Evolutionary conservation across 2,888 invertebrate species (phyloP).

Genomic region (Geotrupes spiniger): DNA sequence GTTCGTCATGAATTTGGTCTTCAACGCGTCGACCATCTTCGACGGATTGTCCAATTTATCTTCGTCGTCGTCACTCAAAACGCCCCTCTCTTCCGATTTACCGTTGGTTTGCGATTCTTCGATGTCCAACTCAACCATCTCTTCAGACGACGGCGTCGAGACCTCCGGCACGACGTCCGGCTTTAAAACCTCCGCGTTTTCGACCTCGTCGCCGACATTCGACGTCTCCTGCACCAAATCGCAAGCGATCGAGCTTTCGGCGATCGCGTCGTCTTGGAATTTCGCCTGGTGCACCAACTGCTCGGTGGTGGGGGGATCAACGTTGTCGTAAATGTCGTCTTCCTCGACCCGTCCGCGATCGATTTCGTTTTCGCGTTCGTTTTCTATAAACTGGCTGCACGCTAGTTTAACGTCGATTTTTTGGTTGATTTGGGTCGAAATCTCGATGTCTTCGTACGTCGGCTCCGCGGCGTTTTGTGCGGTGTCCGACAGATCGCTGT

Average conservation of each 20-base stretch:
- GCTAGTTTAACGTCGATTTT: not conserved
- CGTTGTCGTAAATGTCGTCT: no score
- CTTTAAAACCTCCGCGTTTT: conserved; percentile 7
- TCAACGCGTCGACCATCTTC: conserved; percentile 29
- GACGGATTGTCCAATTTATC: conserved; percentile 20
- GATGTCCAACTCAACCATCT: conserved; percentile 11
- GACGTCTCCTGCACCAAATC: no score
- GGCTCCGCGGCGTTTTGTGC: conserved; percentile 8
- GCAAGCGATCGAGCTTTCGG: no score
- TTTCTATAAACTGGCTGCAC: no score
- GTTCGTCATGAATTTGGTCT: conserved; percentile 38
- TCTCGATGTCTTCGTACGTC: not conserved
- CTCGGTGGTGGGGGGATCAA: not conserved
- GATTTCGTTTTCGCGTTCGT: no score
- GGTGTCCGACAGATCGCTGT: conserved; percentile 12
- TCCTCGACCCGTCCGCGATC: no score
- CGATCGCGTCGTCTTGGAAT: no score
- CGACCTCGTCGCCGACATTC: not conserved
- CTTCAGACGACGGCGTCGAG: not conserved
- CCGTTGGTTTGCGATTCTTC: conserved; percentile 5
- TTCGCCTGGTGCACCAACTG: not conserved
- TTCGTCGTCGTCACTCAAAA: conserved; percentile 13
- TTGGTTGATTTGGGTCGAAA: conserved; percentile 5
- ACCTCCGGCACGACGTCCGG: conserved; percentile 9
- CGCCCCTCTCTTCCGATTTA: conserved; percentile 12